Evolutionary conservation across 2,888 invertebrate species (phyloP), one percentile per base, ranked within the genome.

Genomic region (Baronia brevicornis): DNA sequence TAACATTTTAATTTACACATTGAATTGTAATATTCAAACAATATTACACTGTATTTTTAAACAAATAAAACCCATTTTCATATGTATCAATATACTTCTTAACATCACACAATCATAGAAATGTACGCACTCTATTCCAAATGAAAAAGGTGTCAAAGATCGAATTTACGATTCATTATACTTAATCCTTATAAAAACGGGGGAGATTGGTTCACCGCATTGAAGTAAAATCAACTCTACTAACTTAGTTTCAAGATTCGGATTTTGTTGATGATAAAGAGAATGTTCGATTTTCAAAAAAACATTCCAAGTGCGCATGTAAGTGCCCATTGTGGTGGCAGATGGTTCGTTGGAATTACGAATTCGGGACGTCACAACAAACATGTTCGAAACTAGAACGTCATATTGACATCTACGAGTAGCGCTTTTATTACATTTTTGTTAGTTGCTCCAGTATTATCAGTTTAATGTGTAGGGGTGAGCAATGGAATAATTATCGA

Each of bases 111-210:
- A 73, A 67, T 72, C 63, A 69, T 63, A 72, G 69, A 77, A 78
- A 75, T 71, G 54, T 51, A 60, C 56, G 57, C 70, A 69, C 65
- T 71, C 65, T 64, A 68, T 68, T 65, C 69, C 68, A 77, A 82
- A 80, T 79, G 78, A 77, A 79, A 84, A 79, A 84, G 82, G 84
- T 84, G 84, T 80, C 80, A 82, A 80, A 84, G 82, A 82, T 84
- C 80, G 78, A 80, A 84, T 84, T 84, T 82, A 80, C 82, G 78
- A 80, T 78, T 82, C 82, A 82, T 82, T 82, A 82, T 80, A 73
- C 73, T 71, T 80, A 84, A 84, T 82, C 82, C 80, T 57, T 51
- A 68, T 65, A 62, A 69, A 73, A 71, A 65, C 64, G 62, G 69
- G 79, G 78, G 69, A 48, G 58, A 46, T 20, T 32, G 26, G 24